phyloP scores from a whole-genome alignment of 1,140 invertebrate genomes.

The Paraescarpia echinospica region DNA sequence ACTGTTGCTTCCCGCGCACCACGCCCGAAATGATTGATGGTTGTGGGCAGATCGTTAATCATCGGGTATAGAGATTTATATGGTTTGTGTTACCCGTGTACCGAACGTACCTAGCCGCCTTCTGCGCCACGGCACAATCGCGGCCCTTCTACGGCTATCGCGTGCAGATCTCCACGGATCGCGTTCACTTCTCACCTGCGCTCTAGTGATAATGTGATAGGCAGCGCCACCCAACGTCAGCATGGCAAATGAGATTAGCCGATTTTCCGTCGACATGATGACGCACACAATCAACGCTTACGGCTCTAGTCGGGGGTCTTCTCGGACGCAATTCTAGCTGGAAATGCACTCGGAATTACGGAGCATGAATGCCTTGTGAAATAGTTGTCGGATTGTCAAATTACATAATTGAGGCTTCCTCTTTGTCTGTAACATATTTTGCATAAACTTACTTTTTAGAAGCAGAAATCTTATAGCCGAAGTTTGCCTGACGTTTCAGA shows the following conservation, averaged over 20 bases:
- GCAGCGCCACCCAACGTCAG: constrained; percentile 2
- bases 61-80: neutral
- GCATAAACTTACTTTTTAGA: neutral
- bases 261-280: neutral
- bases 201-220: neutral
- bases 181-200: neutral
- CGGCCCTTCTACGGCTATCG: neutral
- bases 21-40: neutral
- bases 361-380: neutral
- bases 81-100: neutral
- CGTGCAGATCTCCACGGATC: neutral
- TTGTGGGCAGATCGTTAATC: neutral
- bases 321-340: neutral
- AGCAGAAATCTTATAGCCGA: neutral
- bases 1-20: neutral
- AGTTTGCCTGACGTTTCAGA: neutral
- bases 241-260: neutral
- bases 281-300: neutral
- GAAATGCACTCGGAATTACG: neutral
- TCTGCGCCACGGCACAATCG: neutral
- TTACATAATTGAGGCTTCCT: neutral
- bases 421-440: constrained; percentile 1
- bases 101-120: neutral
- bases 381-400: neutral
- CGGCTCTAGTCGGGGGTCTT: neutral